A percentile compares a stretch with the other conserved stretches of the same genome.
phyloP scores from a whole-genome alignment of 2,797 vertebrate species.

The Rhynchotus rufescens region DNA sequence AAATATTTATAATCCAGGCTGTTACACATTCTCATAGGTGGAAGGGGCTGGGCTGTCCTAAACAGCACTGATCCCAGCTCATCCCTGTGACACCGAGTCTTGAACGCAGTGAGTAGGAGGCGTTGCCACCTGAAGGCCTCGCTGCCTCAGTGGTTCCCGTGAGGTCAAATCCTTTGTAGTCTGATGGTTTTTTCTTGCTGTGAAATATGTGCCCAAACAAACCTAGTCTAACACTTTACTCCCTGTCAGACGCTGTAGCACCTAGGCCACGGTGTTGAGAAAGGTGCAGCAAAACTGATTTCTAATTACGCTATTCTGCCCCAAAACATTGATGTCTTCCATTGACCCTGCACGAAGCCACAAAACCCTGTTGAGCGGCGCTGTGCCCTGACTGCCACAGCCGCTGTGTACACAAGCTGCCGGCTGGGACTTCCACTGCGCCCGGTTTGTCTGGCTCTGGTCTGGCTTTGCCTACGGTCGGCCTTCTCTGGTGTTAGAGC shows the following conservation, averaged over 20 bases:
- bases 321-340: background rate
- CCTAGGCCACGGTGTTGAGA: background rate
- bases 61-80: too few species aligned
- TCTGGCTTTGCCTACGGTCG: background rate
- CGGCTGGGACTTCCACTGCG: background rate
- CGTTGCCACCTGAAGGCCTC: background rate
- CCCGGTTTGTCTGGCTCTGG: background rate
- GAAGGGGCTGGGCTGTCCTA: background rate
- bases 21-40: background rate
- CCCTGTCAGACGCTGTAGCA: background rate
- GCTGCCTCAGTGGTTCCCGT: background rate
- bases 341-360: background rate
- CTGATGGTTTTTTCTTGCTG: background rate
- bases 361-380: background rate
- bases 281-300: background rate
- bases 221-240: background rate
- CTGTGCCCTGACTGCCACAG: background rate
- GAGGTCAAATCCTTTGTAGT: background rate
- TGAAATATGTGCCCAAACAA: background rate
- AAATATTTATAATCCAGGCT: background rate
- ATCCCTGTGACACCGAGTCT: too few species aligned
- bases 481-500: background rate
- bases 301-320: background rate
- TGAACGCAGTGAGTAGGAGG: background rate
- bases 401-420: background rate